Conservation (phyloP, 2,888 invertebrate species). For the Cylloceria caligata region DNA sequence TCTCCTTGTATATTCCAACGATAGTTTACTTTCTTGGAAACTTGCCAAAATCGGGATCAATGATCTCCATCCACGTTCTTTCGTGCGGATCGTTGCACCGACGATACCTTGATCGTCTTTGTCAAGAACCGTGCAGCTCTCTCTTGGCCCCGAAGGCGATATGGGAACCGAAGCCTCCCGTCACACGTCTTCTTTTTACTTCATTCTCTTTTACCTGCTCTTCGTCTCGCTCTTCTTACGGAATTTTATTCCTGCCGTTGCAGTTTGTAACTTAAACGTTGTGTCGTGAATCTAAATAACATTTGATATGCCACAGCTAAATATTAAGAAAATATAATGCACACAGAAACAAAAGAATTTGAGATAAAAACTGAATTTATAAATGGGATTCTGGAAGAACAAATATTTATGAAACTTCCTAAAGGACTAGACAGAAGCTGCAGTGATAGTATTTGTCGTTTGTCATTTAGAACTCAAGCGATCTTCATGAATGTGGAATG, state of each 20-base stretch:
- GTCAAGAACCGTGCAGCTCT: slow-evolving; percentile 51
- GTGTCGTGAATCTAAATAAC: background rate
- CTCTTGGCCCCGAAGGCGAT: slow-evolving; percentile 47
- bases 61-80: slow-evolving; percentile 65
- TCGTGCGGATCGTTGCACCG: slow-evolving; percentile 67
- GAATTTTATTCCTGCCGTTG: background rate
- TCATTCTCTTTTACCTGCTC: background rate
- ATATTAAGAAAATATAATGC: background rate
- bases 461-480: slow-evolving; percentile 8
- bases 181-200: slow-evolving; percentile 50
- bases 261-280: too few species aligned
- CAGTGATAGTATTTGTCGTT: background rate
- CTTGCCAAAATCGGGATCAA: slow-evolving; percentile 63
- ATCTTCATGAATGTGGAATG: slow-evolving; percentile 19
- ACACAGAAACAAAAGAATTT: background rate
- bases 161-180: slow-evolving; percentile 39
- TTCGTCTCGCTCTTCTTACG: slow-evolving; percentile 18
- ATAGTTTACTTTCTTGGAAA: slow-evolving; percentile 55
- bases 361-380: slow-evolving; percentile 30
- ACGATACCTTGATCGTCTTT: slow-evolving; percentile 67
- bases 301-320: background rate
- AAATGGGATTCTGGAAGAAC: slow-evolving; percentile 27
- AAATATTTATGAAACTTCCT: slow-evolving; percentile 18
- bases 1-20: slow-evolving; percentile 47
- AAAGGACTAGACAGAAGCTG: background rate